Evolutionary conservation across 2,113 vertebrate genomes (phyloP).

Genomic region (Amia ocellicauda): DNA sequence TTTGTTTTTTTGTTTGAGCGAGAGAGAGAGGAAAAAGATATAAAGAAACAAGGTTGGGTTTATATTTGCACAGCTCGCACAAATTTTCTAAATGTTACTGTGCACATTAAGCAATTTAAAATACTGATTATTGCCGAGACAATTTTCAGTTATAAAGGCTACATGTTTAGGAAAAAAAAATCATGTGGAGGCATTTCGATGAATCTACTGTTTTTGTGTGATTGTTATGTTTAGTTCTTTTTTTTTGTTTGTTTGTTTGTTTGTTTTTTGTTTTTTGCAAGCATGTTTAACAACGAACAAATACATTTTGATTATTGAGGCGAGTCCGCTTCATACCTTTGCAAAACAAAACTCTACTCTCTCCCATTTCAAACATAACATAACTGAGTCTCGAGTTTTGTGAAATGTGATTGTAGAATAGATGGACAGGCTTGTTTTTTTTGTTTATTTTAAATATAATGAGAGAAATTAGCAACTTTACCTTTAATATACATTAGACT

Average conservation of each 20-base stretch:
- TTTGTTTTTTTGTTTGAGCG: slow-evolving; percentile 36
- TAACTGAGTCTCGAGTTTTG: too few species aligned
- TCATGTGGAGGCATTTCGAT: slow-evolving; percentile 36
- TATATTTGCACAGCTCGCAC: slow-evolving; percentile 51
- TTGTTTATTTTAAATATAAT: too few species aligned
- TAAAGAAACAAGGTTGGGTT: slow-evolving; percentile 44
- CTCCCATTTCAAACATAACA: neutral
- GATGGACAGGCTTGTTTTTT: too few species aligned
- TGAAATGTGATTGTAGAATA: too few species aligned
- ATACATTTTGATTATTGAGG: neutral
- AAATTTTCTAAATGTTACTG: slow-evolving; percentile 44
- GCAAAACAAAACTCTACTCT: neutral
- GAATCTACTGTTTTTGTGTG: slow-evolving; percentile 36
- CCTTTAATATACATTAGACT: too few species aligned
- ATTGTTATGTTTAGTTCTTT: slow-evolving; percentile 13
- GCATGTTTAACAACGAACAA: too few species aligned
- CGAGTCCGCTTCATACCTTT: slow-evolving; percentile 27
- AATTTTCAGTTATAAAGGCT: slow-evolving; percentile 26
- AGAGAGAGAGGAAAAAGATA: slow-evolving; percentile 32
- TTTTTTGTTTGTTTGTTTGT: slow-evolving; percentile 26
- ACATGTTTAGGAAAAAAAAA: slow-evolving; percentile 32
- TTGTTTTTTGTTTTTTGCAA: too few species aligned
- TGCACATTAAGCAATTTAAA: slow-evolving; percentile 40
- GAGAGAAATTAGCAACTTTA: too few species aligned
- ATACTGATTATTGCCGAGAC: slow-evolving; percentile 42